Base-by-base conservation (phyloP, 2,113 vertebrate species). In the Hassar affinis region DNA sequence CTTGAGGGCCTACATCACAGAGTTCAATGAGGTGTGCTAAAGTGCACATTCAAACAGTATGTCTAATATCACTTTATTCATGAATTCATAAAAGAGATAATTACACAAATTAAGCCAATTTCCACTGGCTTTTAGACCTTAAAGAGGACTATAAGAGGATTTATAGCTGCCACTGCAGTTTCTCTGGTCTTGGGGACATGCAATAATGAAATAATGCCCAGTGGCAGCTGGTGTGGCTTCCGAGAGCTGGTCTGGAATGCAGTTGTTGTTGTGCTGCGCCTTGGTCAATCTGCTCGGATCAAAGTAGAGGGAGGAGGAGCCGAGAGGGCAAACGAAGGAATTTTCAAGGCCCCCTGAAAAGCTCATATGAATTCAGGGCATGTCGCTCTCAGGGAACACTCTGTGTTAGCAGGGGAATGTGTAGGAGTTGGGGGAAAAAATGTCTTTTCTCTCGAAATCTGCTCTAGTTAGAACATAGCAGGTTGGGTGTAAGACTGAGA, bases 31-130 rank as follows among this genome's bases (percentile, higher is more conserved):
- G 47, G 77, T 35, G 61, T n/a, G 56, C 54, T 49, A 30, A 79
- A 57, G 56, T 56, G 69, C 62, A 61, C 27, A 49, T 74, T 61
- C 51, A 27, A 52, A 71, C 64, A 38, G 27, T 45, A 42, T 52
- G 77, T 20, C 56, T 52, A 57, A 61, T 35, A 52, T 38, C 38
- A 51, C 74, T 6, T 77, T 77, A 77, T 38, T 49, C 83, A 74
- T 72, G 64, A 59, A 79, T 84, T 52, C 66, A 84, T 84, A 71
- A 80, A 84, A 79, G 20, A 79, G 76, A 61, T 79, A 78, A 84
- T 79, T 38, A 80, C 71, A 74, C 17, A 69, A 56, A 81, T 84
- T 76, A 52, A 84, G 25, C 25, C 27, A 78, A 49, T 74, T 81
- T 84, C 11, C n/a, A 57, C 27, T 27, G 62, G 80, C 74, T 56